Evolutionary conservation across 2,888 invertebrate genomes (phyloP), one percentile per base, ranked within the genome.

Genomic region (Philonicus albiceps): DNA sequence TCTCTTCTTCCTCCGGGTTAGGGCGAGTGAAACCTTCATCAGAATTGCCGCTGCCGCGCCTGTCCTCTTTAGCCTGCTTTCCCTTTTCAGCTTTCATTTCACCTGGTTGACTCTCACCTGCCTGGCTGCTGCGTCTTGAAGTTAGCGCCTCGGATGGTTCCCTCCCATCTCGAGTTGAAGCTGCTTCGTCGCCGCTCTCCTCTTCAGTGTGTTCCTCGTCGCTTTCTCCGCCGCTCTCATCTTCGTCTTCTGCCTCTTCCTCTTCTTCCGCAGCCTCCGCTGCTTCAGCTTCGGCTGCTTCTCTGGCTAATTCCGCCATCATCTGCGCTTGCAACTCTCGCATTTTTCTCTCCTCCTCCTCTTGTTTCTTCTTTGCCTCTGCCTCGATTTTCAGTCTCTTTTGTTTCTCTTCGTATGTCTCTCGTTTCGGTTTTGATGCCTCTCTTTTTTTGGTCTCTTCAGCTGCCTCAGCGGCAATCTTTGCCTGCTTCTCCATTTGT

Each of bases 401-500:
- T 87, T 91, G 91, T 13, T 91, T 90, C 87, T 92, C 91, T 87
- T 91, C 91, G 88, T 89, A 92, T 53, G 91, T 90, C 89, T 91
- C 91, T 8, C 64, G 37, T 86, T 91, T 91, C 22, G 90, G 91
- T 55, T 90, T 90, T 84, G 90, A 90, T n/a, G 89, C 89, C n/a
- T 89, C 89, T 53, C 91, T 90, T 74, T 90, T 89, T 30, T 91
- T 91, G 53, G 89, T 89, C 43, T 92, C 91, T 86, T 91, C 91
- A 37, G 91, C 91, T 40, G 91, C 90, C 86, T 91, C 91, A 22
- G 91, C 91, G 0, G 92, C 92, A 0, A 91, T 91, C 76, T 88
- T 91, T n/a, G 92, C 91, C 87, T 92, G 91, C 86, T 92, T 91
- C 86, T 92, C 91, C 90, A 92, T 90, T 90, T 92, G 91, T 73